These are phyloP conservation scores for Bradypodion ventrale DNA, from an alignment of 2,797 vertebrate genomes.

Conservation along the genomic window DNA sequence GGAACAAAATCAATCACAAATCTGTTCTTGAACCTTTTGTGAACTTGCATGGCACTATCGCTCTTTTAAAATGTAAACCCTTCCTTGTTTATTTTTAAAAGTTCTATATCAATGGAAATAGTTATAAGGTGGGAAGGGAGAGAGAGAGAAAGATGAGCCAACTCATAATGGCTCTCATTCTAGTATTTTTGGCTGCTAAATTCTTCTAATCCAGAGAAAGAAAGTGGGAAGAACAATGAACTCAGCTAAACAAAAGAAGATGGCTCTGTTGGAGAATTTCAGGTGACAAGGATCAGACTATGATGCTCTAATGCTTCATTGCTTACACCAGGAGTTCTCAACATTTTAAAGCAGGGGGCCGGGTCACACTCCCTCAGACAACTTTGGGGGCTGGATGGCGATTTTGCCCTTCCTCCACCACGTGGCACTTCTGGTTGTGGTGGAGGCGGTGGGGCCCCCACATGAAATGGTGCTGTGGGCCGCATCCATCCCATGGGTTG, in stretches of 20 bases:
- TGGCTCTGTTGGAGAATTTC: slow-evolving; percentile 5
- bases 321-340: no score
- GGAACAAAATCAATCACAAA: neutral
- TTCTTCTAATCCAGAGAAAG: neutral
- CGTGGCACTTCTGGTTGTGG: no score
- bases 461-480: no score
- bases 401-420: no score
- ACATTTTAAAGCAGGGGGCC: no score
- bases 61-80: neutral
- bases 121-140: no score
- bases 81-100: neutral
- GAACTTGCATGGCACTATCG: neutral
- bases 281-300: neutral
- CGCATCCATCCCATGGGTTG: no score
- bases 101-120: neutral
- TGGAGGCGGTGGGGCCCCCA: no score
- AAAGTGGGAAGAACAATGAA: neutral
- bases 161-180: neutral
- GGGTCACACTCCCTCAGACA: no score
- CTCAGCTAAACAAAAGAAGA: neutral
- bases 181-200: neutral
- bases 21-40: neutral
- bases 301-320: neutral
- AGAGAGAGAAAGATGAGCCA: neutral
- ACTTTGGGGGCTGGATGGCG: no score